Base-by-base conservation (phyloP, 2,113 vertebrate genomes). In the Bos taurus region DNA sequence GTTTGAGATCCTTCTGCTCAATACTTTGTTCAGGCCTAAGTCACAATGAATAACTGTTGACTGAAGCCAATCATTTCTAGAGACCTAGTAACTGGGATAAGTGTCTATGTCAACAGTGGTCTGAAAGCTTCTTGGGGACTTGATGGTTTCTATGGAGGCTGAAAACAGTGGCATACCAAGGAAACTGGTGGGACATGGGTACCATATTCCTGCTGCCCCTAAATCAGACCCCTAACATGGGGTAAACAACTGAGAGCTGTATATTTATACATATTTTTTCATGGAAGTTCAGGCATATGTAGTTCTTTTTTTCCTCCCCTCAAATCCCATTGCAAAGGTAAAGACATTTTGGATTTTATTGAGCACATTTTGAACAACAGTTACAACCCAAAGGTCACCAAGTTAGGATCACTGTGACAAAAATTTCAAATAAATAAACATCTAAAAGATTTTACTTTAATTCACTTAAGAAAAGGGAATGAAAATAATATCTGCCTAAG, bases 401-500 rank as follows among this genome's bases (percentile, higher is more conserved):
- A 94, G 30, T 77, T 96, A 95, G 85, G 54, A 23, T 93, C 83
- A 94, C 16, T 93, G 28, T 95, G 48, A 92, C 78, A 97, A 97
- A 97, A 97, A 89, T 50, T 74, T 88, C 46, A 90, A 95, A 52
- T 93, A 48, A 96, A 62, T 94, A 93, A 88, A 74, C 43, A 90
- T 67, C 17, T 78, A 93, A 30, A 91, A 56, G 48, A 93, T 88
- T 97, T 97, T 15, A 25, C 17, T 84, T 89, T 91, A 62, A 88
- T 84, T 94, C 28, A 87, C 46, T 92, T 93, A 91, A 95, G 74
- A 97, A 57, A 81, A 93, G 56, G 57, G 62, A 97, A 88, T 95
- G 90, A 93, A 97, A 97, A 92, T 81, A 95, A 36, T 96, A 91
- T 64, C 86, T 84, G 46, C n/a, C 85, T 95, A 91, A 62, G 36